These are phyloP conservation scores for Branchipolynoe longqiensis DNA, from an alignment of 2,888 invertebrate species.

Conservation along the genomic window DNA sequence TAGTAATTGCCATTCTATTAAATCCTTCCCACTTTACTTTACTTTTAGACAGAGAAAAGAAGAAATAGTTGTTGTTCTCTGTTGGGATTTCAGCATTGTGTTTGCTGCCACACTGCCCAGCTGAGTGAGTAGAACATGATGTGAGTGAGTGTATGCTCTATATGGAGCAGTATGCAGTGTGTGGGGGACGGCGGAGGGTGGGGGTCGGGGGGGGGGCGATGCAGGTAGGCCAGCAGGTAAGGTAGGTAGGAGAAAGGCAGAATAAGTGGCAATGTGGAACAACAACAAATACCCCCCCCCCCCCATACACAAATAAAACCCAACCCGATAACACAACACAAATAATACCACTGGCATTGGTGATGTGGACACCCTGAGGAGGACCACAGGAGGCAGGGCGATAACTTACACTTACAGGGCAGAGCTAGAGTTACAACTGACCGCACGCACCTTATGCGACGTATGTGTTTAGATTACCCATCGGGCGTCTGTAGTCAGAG, in stretches of 20 bases:
- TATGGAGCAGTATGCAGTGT: neutral
- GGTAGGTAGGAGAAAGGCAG: conserved; percentile 1
- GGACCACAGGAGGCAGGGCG: conserved; percentile 29
- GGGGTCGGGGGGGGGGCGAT: too few species aligned
- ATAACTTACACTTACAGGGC: conserved; percentile 38
- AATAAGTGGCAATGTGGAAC: too few species aligned
- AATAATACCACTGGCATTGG: conserved; percentile 43
- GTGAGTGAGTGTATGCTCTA: too few species aligned
- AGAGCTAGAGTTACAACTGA: conserved; percentile 53
- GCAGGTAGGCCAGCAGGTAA: neutral
- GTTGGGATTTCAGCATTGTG: conserved; percentile 31
- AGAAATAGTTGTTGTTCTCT: too few species aligned
- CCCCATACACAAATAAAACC: too few species aligned
- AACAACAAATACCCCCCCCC: too few species aligned
- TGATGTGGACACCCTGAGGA: conserved; percentile 35
- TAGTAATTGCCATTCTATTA: conserved; percentile 39
- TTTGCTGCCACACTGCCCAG: conserved; percentile 5
- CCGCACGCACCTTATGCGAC: conserved; percentile 49
- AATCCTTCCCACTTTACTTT: conserved; percentile 38
- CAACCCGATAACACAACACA: too few species aligned
- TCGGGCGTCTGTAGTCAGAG: conserved; percentile 4
- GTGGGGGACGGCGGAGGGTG: too few species aligned
- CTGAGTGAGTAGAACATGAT: too few species aligned
- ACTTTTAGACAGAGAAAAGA: too few species aligned
- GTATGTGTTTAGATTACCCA: conserved; percentile 51